Percentiles rank a stretch among this genome's conserved stretches.
Conservation (phyloP, 2,888 invertebrate genomes). For the Parnassius orleans region DNA sequence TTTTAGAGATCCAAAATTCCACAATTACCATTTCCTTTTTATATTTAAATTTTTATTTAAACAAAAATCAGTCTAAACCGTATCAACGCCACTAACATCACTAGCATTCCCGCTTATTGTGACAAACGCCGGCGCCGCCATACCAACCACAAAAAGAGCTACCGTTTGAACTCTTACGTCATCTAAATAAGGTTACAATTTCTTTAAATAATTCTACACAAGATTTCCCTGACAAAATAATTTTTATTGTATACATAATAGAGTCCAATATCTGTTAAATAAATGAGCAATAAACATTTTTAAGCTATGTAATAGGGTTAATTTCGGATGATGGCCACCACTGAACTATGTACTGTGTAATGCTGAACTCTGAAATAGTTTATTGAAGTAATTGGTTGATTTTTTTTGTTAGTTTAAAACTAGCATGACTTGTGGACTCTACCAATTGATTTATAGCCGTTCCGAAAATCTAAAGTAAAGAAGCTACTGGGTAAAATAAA, state of each 20-base stretch:
- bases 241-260: constrained; percentile 1
- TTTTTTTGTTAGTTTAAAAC: constrained; percentile 1
- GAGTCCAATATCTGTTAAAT: constrained; percentile 13
- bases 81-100: constrained; percentile 4
- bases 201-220: not conserved
- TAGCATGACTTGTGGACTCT: constrained; percentile 3
- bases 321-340: constrained; percentile 38
- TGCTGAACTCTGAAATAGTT: constrained; percentile 30
- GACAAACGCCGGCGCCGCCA: constrained; percentile 20
- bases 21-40: too few relatives aligned
- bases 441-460: not conserved
- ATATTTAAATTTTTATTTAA: too few relatives aligned
- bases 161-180: constrained; percentile 2
- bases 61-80: too few relatives aligned
- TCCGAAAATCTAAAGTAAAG: too few relatives aligned
- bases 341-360: too few relatives aligned
- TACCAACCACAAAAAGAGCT: constrained; percentile 1
- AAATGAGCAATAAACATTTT: constrained; percentile 18
- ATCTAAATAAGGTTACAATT: constrained; percentile 12
- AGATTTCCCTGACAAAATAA: not conserved
- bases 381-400: constrained; percentile 27
- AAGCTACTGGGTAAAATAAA: too few relatives aligned
- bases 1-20: too few relatives aligned
- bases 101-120: constrained; percentile 27
- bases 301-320: constrained; percentile 37